phyloP scores from a whole-genome alignment of 1,140 invertebrate genomes.

The Drosophila burlai region DNA sequence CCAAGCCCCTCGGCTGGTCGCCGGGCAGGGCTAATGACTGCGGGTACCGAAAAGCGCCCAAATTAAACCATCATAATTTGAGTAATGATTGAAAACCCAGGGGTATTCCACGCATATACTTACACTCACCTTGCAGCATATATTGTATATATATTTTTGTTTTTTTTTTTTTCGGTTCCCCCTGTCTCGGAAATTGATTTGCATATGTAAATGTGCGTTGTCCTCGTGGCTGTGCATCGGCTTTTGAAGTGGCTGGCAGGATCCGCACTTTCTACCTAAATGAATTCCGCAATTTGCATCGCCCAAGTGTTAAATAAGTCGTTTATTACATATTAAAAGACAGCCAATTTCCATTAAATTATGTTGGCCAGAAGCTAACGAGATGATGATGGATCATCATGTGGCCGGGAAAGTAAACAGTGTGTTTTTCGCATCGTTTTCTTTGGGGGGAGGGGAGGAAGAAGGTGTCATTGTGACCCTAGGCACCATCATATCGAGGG shows the following conservation, averaged over 20 bases:
- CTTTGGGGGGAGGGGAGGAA: background rate
- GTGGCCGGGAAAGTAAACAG: conserved; percentile 32
- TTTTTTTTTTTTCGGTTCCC: background rate
- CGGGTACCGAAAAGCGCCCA: conserved; percentile 62
- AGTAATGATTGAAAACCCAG: conserved; percentile 82
- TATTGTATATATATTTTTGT: conserved; percentile 2
- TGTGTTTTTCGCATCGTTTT: conserved; percentile 18
- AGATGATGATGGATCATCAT: conserved; percentile 69
- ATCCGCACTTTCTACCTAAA: conserved; percentile 59
- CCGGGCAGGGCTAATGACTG: conserved; percentile 64
- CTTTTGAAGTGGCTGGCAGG: conserved; percentile 36
- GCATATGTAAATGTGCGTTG: conserved; percentile 62
- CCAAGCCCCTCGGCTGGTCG: background rate
- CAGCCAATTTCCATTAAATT: conserved; percentile 78
- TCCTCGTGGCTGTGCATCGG: conserved; percentile 25
- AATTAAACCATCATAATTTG: conserved; percentile 82
- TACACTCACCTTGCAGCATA: conserved; percentile 19
- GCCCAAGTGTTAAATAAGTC: conserved; percentile 79
- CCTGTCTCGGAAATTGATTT: conserved; percentile 30
- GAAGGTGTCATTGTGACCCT: conserved; percentile 7
- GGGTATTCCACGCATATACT: conserved; percentile 62
- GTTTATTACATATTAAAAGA: conserved; percentile 80
- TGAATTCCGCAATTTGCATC: conserved; percentile 78
- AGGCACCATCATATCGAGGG: background rate
- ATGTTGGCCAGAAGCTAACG: conserved; percentile 62